phyloP scores from a whole-genome alignment of 2,888 invertebrate species.

The Dascillus cervinus region DNA sequence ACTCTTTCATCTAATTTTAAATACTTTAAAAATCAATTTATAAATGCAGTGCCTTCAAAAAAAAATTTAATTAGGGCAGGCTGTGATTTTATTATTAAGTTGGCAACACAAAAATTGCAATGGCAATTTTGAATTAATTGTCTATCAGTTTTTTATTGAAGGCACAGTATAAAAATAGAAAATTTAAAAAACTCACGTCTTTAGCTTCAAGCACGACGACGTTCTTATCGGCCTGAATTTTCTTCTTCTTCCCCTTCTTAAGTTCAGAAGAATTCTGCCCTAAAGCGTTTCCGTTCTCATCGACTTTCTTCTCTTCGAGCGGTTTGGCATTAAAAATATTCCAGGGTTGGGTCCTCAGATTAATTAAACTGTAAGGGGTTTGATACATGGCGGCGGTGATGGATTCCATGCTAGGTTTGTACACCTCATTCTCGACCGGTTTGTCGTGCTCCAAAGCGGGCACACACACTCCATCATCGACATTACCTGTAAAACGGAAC shows the following conservation, averaged over 20 bases:
- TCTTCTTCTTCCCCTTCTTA: constrained; percentile 53
- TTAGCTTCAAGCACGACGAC: constrained; percentile 42
- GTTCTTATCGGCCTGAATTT: constrained; percentile 45
- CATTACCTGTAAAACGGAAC: constrained; percentile 7
- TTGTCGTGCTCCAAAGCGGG: constrained; percentile 25
- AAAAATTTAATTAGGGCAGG: too few species aligned
- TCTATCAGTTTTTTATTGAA: too few species aligned
- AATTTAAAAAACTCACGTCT: constrained; percentile 28
- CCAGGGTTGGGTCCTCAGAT: neutral
- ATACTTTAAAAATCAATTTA: too few species aligned
- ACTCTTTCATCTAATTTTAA: too few species aligned
- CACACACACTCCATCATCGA: constrained; percentile 19
- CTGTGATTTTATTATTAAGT: too few species aligned
- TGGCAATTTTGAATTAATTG: too few species aligned
- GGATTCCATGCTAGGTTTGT: constrained; percentile 5
- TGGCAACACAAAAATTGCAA: too few species aligned
- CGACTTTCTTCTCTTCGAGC: constrained; percentile 48
- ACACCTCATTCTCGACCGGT: constrained; percentile 22
- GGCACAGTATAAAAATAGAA: too few species aligned
- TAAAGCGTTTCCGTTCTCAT: constrained; percentile 76
- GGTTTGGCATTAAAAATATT: constrained; percentile 3
- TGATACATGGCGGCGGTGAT: neutral
- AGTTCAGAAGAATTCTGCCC: constrained; percentile 43
- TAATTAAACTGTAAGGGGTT: neutral
- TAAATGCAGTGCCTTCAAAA: too few species aligned